A percentile compares a stretch with the other conserved stretches of the same genome.
Conservation (phyloP, 2,888 invertebrate genomes). For the Petrolisthes cinctipes region DNA sequence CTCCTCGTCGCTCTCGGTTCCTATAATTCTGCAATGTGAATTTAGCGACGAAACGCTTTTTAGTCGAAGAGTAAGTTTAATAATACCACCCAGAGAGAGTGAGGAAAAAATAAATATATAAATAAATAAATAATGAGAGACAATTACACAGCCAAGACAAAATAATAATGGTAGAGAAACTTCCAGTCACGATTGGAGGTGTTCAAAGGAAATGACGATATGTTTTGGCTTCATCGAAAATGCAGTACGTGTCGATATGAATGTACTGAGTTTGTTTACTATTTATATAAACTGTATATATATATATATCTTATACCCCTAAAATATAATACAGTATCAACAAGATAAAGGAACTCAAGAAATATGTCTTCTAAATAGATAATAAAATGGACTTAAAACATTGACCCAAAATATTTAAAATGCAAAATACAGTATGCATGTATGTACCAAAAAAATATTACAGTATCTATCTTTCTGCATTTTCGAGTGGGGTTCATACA, state of each 20-base stretch:
- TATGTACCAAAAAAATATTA: too few relatives aligned
- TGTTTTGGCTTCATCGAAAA: not conserved
- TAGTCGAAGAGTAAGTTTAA: too few relatives aligned
- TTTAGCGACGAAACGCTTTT: too few relatives aligned
- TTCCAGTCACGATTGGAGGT: not conserved
- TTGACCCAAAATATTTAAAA: too few relatives aligned
- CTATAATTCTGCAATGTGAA: too few relatives aligned
- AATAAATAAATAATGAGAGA: too few relatives aligned
- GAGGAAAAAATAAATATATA: too few relatives aligned
- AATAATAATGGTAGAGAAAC: not conserved
- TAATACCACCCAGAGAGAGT: too few relatives aligned
- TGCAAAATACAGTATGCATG: too few relatives aligned
- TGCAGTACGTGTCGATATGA: not conserved
- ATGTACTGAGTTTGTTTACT: not conserved
- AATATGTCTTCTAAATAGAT: not conserved
- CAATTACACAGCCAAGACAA: not conserved
- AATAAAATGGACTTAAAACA: not conserved
- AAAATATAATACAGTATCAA: not conserved
- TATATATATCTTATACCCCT: not conserved
- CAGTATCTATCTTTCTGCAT: constrained; percentile 21
- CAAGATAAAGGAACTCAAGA: not conserved
- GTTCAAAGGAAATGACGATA: not conserved
- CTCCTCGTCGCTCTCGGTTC: too few relatives aligned
- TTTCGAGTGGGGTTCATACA: constrained; percentile 24
- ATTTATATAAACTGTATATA: not conserved